phyloP scores from a whole-genome alignment of 1,140 invertebrate genomes.

The Forficula auricularia region DNA sequence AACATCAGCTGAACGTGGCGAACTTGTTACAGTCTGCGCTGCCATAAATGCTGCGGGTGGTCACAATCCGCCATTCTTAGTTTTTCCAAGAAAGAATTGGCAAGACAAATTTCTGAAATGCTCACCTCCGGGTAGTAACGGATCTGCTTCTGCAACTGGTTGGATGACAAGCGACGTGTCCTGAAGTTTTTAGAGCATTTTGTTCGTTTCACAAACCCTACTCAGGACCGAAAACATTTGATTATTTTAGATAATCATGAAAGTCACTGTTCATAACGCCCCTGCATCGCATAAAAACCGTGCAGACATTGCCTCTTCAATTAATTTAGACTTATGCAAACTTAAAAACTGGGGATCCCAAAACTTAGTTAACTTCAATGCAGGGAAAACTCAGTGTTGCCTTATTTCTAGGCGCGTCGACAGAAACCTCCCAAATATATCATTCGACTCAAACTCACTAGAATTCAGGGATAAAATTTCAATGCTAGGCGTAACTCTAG shows the following conservation, averaged over 20 bases:
- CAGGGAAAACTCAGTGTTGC: too few species aligned
- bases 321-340: too few species aligned
- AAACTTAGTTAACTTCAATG: too few species aligned
- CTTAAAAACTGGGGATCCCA: too few species aligned
- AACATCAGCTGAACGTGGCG: constrained; percentile 21
- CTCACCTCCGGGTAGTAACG: constrained; percentile 25
- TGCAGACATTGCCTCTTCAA: too few species aligned
- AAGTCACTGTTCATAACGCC: constrained; percentile 11
- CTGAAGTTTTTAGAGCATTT: constrained; percentile 23
- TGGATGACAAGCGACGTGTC: constrained; percentile 29
- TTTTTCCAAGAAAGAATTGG: constrained; percentile 23
- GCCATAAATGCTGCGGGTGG: constrained; percentile 24
- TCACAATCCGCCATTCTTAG: constrained; percentile 21
- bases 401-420: too few species aligned
- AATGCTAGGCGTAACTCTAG: too few species aligned
- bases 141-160: constrained; percentile 24
- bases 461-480: too few species aligned
- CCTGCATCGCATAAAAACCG: too few species aligned
- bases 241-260: constrained; percentile 18
- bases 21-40: constrained; percentile 24
- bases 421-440: too few species aligned
- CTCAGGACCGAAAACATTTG: constrained; percentile 9
- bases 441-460: too few species aligned
- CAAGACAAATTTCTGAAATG: constrained; percentile 24
- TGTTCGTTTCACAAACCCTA: constrained; percentile 16